Conservation (phyloP, 1,140 invertebrate genomes). For the Acromyrmex echinatior region DNA sequence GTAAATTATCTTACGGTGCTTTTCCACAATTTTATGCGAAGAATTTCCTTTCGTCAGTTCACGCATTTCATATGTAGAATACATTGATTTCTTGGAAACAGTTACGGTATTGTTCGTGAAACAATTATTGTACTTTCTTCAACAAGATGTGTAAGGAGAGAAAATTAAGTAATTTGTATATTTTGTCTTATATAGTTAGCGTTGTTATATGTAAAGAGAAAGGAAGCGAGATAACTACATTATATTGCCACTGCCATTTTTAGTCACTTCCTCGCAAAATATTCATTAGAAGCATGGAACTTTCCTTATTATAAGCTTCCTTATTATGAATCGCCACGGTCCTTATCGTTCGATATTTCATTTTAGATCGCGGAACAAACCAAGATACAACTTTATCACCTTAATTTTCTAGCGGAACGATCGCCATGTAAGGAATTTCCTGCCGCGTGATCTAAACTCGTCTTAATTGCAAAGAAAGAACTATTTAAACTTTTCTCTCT, state of each 20-base stretch:
- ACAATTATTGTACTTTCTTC: background rate
- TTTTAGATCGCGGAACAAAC: background rate
- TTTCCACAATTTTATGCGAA: conserved; percentile 17
- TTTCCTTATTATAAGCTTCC: conserved; percentile 16
- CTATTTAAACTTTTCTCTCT: conserved; percentile 30
- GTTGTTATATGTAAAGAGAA: background rate
- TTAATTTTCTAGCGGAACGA: conserved; percentile 5
- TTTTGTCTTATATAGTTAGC: background rate
- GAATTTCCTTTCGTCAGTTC: conserved; percentile 28
- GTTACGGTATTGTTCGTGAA: background rate
- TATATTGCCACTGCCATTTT: conserved; percentile 6
- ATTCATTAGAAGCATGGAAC: background rate
- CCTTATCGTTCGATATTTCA: conserved; percentile 1
- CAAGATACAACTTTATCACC: conserved; percentile 8
- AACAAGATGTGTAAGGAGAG: background rate
- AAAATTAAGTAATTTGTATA: conserved; percentile 22
- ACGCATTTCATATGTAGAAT: conserved; percentile 12
- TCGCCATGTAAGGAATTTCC: conserved; percentile 19
- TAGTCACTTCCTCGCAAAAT: background rate
- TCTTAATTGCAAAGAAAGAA: conserved; percentile 29
- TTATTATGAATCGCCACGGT: conserved; percentile 9
- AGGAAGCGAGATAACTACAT: background rate
- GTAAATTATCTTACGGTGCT: conserved; percentile 37
- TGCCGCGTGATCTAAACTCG: background rate
- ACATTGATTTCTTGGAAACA: conserved; percentile 11